Conservation (phyloP, 2,113 vertebrate genomes). For the Solea senegalensis region DNA sequence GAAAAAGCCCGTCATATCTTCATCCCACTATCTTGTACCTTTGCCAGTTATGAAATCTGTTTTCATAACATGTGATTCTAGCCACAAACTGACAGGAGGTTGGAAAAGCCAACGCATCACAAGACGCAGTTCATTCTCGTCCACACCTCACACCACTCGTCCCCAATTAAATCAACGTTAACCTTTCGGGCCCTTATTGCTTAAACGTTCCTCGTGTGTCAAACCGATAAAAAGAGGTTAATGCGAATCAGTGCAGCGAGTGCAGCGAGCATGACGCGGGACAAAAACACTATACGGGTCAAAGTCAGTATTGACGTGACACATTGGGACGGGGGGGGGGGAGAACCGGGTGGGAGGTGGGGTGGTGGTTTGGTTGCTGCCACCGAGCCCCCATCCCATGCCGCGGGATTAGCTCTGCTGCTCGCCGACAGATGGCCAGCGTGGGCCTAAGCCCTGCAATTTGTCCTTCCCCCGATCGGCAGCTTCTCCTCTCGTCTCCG, state of each 20-base stretch:
- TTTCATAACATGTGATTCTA: background rate
- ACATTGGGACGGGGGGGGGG: conserved; percentile 39
- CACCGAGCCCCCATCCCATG: conserved; percentile 53
- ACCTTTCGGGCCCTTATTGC: conserved; percentile 31
- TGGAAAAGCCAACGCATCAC: background rate
- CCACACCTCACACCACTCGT: background rate
- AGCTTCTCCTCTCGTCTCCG: conserved; percentile 41
- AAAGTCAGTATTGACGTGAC: conserved; percentile 53
- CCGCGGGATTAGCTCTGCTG: conserved; percentile 69
- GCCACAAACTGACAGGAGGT: background rate
- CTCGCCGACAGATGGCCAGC: conserved; percentile 73
- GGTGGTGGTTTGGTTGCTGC: conserved; percentile 21
- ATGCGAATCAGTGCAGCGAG: conserved; percentile 50
- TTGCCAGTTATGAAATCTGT: background rate
- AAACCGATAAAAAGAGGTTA: conserved; percentile 58
- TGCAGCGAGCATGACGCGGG: conserved; percentile 19
- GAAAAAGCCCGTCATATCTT: background rate
- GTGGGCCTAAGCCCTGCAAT: conserved; percentile 65
- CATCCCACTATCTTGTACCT: background rate
- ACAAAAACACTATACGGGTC: conserved; percentile 58
- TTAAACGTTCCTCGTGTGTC: conserved; percentile 28
- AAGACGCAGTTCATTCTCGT: background rate
- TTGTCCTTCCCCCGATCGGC: conserved; percentile 66
- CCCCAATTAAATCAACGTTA: conserved; percentile 34
- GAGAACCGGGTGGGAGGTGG: conserved; percentile 1